phyloP scores from a whole-genome alignment of 2,888 invertebrate species.

The Platycnemis pennipes region DNA sequence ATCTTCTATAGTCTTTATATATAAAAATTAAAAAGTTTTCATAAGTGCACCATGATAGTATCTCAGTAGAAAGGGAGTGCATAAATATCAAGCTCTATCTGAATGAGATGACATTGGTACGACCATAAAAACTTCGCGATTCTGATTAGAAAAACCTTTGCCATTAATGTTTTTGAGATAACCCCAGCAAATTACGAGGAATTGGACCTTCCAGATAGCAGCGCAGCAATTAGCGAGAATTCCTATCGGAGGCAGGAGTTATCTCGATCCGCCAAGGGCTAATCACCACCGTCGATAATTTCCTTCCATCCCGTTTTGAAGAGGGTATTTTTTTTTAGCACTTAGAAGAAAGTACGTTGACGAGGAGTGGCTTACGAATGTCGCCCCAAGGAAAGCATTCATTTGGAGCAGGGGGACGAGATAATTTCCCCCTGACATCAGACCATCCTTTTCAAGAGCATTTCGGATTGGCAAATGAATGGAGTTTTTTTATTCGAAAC shows the following conservation, averaged over 20 bases:
- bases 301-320: not conserved
- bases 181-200: not conserved
- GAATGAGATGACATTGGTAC: too few relatives aligned
- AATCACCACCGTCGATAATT: not conserved
- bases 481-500: too few relatives aligned
- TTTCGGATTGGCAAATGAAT: not conserved
- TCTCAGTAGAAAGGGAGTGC: too few relatives aligned
- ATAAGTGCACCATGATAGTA: too few relatives aligned
- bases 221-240: not conserved
- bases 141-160: too few relatives aligned
- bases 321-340: not conserved
- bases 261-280: not conserved
- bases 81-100: too few relatives aligned
- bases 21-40: too few relatives aligned
- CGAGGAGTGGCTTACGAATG: not conserved
- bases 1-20: too few relatives aligned
- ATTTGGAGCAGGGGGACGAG: not conserved
- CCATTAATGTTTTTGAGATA: not conserved
- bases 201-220: not conserved
- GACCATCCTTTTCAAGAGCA: not conserved
- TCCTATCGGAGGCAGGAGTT: not conserved
- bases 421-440: not conserved
- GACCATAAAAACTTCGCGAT: too few relatives aligned
- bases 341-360: not conserved
- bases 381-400: not conserved